Percentiles rank a stretch among this genome's conserved stretches.
phyloP scores from a whole-genome alignment of 1,140 invertebrate species.

The Pygmarrhopalites habei region DNA sequence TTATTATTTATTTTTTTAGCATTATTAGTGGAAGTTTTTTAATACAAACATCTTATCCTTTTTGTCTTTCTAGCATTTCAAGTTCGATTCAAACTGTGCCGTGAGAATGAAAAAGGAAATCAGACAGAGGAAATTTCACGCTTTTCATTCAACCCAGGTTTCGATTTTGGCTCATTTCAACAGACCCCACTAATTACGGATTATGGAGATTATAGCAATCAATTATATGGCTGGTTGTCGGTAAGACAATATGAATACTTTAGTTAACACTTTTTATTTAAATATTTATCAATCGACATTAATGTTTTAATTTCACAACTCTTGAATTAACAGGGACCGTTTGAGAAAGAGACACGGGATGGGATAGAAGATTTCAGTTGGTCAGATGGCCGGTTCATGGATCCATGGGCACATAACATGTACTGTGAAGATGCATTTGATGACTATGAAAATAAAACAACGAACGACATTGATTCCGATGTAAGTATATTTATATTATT shows the following conservation, averaged over 20 bases:
- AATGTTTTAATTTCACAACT: too few relatives aligned
- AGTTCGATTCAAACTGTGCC: constrained; percentile 31
- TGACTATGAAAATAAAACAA: constrained; percentile 4
- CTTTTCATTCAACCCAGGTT: neutral
- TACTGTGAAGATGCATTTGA: constrained; percentile 6
- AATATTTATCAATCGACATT: too few relatives aligned
- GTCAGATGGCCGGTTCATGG: constrained; percentile 1
- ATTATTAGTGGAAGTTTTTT: too few relatives aligned
- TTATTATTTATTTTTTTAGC: too few relatives aligned
- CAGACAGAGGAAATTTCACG: constrained; percentile 27
- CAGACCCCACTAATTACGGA: neutral
- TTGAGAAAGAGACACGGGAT: neutral
- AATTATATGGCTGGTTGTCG: neutral
- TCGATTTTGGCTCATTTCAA: neutral
- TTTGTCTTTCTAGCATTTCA: too few relatives aligned
- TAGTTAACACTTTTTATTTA: too few relatives aligned
- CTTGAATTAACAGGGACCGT: neutral
- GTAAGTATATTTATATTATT: constrained; percentile 31
- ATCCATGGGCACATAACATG: neutral
- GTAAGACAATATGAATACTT: neutral
- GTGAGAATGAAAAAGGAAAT: constrained; percentile 34
- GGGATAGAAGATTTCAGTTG: neutral
- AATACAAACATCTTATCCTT: too few relatives aligned
- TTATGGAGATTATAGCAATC: constrained; percentile 4
- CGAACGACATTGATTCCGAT: constrained; percentile 26